phyloP scores from a whole-genome alignment of 2,888 invertebrate species.

The Neoitamus cyanurus region DNA sequence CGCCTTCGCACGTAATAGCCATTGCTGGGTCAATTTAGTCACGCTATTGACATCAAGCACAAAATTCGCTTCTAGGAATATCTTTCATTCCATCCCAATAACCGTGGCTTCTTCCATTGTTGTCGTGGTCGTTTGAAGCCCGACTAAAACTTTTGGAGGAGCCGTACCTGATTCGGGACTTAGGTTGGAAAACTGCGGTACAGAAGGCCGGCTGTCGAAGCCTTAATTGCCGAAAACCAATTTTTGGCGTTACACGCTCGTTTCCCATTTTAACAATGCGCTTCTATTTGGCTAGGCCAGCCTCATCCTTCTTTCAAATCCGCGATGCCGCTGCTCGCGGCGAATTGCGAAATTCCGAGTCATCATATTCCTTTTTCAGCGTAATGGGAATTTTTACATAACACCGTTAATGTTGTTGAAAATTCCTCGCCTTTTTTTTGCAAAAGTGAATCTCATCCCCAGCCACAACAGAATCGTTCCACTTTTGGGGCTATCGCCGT shows the following conservation, averaged over 20 bases:
- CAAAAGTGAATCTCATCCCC: slow-evolving; percentile 8
- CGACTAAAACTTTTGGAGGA: no score
- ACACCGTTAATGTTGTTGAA: slow-evolving; percentile 1
- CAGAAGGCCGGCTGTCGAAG: not conserved
- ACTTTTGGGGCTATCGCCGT: not conserved
- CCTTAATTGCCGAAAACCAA: not conserved
- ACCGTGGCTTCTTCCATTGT: not conserved
- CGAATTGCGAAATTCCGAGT: not conserved
- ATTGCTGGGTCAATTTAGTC: slow-evolving; percentile 34
- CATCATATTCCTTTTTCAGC: not conserved
- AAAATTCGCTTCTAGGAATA: slow-evolving; percentile 3
- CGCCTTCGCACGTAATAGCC: slow-evolving; percentile 4
- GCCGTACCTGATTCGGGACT: not conserved
- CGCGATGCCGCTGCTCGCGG: not conserved
- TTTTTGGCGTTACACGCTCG: not conserved
- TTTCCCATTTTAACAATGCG: not conserved
- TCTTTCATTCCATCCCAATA: not conserved
- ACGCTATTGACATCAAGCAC: slow-evolving; percentile 33
- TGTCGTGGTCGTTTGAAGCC: no score
- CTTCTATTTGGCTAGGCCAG: not conserved
- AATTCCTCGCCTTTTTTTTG: not conserved
- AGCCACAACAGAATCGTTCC: not conserved
- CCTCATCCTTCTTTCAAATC: not conserved
- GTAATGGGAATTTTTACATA: not conserved
- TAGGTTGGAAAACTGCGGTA: not conserved